Evolutionary conservation across 1,140 invertebrate genomes (phyloP).

Genomic region (Drosophila lacertosa): DNA sequence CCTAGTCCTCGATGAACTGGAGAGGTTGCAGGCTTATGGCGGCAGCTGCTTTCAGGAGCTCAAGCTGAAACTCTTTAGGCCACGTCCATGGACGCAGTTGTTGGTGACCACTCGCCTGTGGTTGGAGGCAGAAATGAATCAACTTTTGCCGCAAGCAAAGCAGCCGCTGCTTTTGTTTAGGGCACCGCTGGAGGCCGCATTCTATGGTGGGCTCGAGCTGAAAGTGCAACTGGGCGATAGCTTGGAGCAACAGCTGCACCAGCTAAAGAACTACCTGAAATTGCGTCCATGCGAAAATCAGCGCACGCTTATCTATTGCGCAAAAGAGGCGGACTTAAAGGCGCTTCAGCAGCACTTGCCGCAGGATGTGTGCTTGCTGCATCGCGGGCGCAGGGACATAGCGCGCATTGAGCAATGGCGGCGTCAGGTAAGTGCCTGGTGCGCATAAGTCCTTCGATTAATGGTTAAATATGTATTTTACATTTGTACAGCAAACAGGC

Average conservation of each 20-base stretch:
- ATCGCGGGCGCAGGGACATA: slow-evolving; percentile 21
- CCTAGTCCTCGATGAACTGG: slow-evolving; percentile 12
- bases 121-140: not conserved
- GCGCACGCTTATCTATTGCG: slow-evolving; percentile 19
- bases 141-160: slow-evolving; percentile 4
- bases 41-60: slow-evolving; percentile 3
- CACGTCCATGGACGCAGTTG: not conserved
- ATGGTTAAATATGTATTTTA: not conserved
- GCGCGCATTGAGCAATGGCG: slow-evolving; percentile 16
- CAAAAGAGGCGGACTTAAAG: not conserved
- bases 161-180: slow-evolving; percentile 7
- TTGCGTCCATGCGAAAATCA: not conserved
- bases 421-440: slow-evolving; percentile 9
- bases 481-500: slow-evolving; percentile 1
- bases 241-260: slow-evolving; percentile 10
- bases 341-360: not conserved
- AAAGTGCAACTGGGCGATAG: not conserved
- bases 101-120: slow-evolving; percentile 13
- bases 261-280: slow-evolving; percentile 6
- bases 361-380: slow-evolving; percentile 2
- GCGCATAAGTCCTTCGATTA: not conserved
- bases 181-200: slow-evolving; percentile 23
- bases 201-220: slow-evolving; percentile 12
- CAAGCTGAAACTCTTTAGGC: not conserved
- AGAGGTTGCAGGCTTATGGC: slow-evolving; percentile 9